Base-by-base conservation (phyloP, 2,888 invertebrate species). In the Drosophila tanythrix region DNA sequence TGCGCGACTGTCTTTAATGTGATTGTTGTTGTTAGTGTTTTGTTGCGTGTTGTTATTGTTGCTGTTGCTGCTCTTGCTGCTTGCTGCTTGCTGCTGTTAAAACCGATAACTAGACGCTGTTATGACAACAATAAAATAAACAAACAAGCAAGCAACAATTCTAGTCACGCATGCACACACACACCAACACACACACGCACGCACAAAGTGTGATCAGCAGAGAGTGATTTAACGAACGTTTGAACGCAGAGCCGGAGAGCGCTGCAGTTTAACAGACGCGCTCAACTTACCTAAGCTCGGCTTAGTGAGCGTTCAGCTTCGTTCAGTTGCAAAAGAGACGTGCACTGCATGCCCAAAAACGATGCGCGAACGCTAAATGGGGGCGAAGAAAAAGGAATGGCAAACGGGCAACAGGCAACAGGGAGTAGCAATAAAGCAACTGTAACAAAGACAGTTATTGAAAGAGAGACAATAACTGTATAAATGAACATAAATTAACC, bases 21-120 rank as follows among this genome's bases (percentile, higher is more conserved):
- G 69, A 63, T 76, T 72, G 50, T 69, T 73, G 77, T 59, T 65
- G 53, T 27, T 27, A 15, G 51, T 59, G 58, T 46, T 65, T 57
- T 74, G 61, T 70, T 60, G 67, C 52, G 62, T 78, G 66, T 63
- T 58, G 15, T 56, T 58, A 18, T 38, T 50, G 40, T 40, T 46
- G 60, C 27, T 35, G 43, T 33, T 68, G 66, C 33, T 53, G 27
- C 18, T 62, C 61, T 57, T 55, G 68, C 55, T 75, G 74, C 75
- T 57, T 55, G 68, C 55, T 75, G 74, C 75, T 85, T 46, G 21
- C 46, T 13, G 46, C 46, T 46, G 25, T 46, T 25, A 8, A 74
- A 88, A 72, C 68, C 70, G 83, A 83, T 83, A 88, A 79, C 80
- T 76, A 72, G 73, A 70, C 71, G 86, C 74, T 90, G 85, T 90